These are phyloP conservation scores for Pteruthius melanotis DNA, from an alignment of 2,113 vertebrate species.

Conservation along the genomic window DNA sequence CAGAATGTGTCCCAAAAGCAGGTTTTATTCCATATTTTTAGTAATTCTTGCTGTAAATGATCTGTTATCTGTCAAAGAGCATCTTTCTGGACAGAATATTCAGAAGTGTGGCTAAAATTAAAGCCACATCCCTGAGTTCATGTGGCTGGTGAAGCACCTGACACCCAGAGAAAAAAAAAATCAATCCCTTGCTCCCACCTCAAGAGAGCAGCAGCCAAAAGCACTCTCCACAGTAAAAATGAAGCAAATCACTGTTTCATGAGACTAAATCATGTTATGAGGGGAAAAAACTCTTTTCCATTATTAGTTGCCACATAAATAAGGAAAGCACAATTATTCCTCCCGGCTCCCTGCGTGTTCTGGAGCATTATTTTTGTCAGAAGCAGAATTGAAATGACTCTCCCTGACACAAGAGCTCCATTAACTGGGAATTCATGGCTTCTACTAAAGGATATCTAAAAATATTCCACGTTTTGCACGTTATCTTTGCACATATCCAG, in stretches of 20 bases:
- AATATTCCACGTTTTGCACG: not conserved
- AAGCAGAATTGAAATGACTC: conserved; percentile 7
- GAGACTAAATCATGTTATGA: not conserved
- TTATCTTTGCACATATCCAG: not conserved
- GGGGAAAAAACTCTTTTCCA: not conserved
- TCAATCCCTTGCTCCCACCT: not conserved
- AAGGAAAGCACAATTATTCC: conserved; percentile 20
- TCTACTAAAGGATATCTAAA: not conserved
- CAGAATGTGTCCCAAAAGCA: not conserved
- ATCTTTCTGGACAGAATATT: not conserved
- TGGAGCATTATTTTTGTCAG: conserved; percentile 12
- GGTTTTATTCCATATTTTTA: not conserved
- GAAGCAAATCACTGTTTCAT: not conserved
- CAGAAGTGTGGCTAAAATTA: not conserved
- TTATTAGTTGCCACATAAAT: conserved; percentile 46
- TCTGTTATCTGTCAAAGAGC: not conserved
- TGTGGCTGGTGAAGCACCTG: not conserved
- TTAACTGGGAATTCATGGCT: conserved; percentile 49
- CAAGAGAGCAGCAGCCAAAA: not conserved
- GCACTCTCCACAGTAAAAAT: not conserved
- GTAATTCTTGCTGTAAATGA: not conserved
- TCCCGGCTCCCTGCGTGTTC: not conserved
- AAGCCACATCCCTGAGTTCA: not conserved
- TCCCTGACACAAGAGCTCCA: not conserved
- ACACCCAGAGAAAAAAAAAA: not conserved